Conservation (phyloP, 1,140 invertebrate genomes). For the Aphaenogaster ashmeadi region DNA sequence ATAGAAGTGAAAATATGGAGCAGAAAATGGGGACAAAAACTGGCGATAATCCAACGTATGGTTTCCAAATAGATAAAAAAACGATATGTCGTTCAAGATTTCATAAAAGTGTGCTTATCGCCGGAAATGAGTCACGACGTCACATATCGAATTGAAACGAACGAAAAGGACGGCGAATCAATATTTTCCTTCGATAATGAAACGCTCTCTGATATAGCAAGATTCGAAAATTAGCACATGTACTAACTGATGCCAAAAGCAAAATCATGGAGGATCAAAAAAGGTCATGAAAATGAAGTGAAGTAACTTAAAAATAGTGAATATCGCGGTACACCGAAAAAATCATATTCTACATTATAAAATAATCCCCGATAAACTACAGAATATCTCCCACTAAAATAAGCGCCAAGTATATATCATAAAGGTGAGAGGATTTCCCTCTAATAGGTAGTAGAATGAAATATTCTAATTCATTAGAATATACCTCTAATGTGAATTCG, state of each 20-base stretch:
- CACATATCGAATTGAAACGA: constrained; percentile 38
- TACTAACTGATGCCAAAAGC: not conserved
- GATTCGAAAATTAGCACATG: not conserved
- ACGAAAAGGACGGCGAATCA: not conserved
- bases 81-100: not conserved
- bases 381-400: too few relatives aligned
- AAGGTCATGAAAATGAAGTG: not conserved
- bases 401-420: too few relatives aligned
- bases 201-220: not conserved
- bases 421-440: too few relatives aligned
- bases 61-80: not conserved
- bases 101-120: constrained; percentile 54
- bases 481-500: too few relatives aligned
- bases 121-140: constrained; percentile 54
- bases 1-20: not conserved
- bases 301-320: not conserved
- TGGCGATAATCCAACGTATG: not conserved
- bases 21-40: constrained; percentile 3
- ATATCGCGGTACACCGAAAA: not conserved
- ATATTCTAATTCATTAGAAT: too few relatives aligned
- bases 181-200: constrained; percentile 59
- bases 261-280: not conserved
- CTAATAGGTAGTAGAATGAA: too few relatives aligned
- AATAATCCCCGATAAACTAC: too few relatives aligned
- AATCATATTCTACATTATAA: too few relatives aligned